Conservation (phyloP, 1,140 invertebrate genomes). For the Ceratoteleas bidentatus region DNA sequence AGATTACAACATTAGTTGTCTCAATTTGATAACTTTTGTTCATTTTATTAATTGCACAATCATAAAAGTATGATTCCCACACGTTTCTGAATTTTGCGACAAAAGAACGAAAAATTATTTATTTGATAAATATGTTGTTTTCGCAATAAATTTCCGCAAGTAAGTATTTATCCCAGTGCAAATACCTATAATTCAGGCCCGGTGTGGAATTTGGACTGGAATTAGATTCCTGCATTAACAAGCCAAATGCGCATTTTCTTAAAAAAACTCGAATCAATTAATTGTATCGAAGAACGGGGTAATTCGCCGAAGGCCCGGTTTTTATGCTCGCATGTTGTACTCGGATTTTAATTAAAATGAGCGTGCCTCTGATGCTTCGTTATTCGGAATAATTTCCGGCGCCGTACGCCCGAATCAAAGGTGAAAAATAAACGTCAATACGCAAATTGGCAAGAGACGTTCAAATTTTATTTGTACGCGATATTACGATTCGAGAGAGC, state of each 20-base stretch:
- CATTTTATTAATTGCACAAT: no score
- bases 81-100: no score
- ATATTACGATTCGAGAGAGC: conserved; percentile 20
- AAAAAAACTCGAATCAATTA: conserved; percentile 44
- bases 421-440: conserved; percentile 40
- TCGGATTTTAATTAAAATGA: conserved; percentile 40
- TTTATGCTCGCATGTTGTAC: conserved; percentile 21
- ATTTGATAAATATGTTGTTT: no score
- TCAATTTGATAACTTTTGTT: no score
- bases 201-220: neutral
- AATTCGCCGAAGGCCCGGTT: conserved; percentile 2
- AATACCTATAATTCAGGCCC: no score
- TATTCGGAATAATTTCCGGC: conserved; percentile 38
- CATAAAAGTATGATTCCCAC: no score
- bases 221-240: conserved; percentile 3
- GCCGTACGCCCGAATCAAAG: conserved; percentile 27
- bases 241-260: conserved; percentile 31
- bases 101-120: no score
- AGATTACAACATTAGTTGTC: no score
- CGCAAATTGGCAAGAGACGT: conserved; percentile 32
- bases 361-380: conserved; percentile 30
- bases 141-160: no score
- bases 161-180: no score
- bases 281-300: conserved; percentile 36
- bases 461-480: conserved; percentile 28